phyloP scores from a whole-genome alignment of 2,797 vertebrate genomes.

The Acipenser oxyrinchus region DNA sequence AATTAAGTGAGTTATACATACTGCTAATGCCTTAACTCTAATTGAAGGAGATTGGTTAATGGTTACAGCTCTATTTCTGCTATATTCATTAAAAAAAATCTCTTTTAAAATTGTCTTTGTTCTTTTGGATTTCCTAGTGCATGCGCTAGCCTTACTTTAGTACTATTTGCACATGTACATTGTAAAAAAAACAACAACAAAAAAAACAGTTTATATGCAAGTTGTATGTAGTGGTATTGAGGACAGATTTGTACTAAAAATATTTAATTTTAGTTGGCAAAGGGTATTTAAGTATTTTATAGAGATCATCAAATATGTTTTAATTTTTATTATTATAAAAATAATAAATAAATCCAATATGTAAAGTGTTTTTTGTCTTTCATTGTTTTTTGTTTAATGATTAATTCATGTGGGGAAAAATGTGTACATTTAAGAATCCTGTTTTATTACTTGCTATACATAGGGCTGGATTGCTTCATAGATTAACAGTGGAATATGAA shows the following conservation, averaged over 20 bases:
- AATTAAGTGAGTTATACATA: background rate
- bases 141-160: constrained; percentile 38
- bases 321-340: constrained; percentile 20
- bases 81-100: too few relatives aligned
- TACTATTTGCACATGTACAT: constrained; percentile 26
- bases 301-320: constrained; percentile 33
- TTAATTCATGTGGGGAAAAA: too few relatives aligned
- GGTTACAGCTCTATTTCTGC: too few relatives aligned
- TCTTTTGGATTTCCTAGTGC: constrained; percentile 5
- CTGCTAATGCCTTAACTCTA: constrained; percentile 13
- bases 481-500: too few relatives aligned
- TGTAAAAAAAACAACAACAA: constrained; percentile 19
- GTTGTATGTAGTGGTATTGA: constrained; percentile 26
- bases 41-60: background rate
- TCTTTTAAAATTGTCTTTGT: too few relatives aligned
- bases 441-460: too few relatives aligned
- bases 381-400: too few relatives aligned
- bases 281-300: constrained; percentile 50
- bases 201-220: constrained; percentile 46
- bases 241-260: constrained; percentile 27
- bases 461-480: too few relatives aligned
- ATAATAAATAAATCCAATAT: too few relatives aligned
- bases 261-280: constrained; percentile 34
- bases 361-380: too few relatives aligned
- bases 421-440: too few relatives aligned